Conservation (phyloP, 2,797 vertebrate genomes). For the Tolypeutes matacus region DNA sequence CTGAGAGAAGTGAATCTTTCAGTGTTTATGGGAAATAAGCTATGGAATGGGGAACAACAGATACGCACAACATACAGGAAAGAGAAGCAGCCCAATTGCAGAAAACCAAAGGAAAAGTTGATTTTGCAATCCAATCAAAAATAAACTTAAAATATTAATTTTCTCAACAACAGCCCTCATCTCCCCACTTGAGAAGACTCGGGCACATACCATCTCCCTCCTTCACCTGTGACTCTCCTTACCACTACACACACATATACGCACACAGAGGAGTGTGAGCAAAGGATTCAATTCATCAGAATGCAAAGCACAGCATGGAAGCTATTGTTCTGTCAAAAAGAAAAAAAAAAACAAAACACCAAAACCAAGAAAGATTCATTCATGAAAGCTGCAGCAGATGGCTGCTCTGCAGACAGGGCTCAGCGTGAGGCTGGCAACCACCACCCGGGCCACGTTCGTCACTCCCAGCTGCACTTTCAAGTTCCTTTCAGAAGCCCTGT, state of each 20-base stretch:
- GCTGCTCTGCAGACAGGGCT: constrained; percentile 83
- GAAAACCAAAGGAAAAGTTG: constrained; percentile 27
- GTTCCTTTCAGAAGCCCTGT: constrained; percentile 69
- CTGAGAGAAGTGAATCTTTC: constrained; percentile 15
- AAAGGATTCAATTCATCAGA: constrained; percentile 78
- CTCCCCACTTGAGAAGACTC: background rate
- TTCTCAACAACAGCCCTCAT: background rate
- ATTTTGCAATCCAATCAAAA: constrained; percentile 23
- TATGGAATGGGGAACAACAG: background rate
- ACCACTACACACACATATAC: background rate
- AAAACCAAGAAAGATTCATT: constrained; percentile 78
- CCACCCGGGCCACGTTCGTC: constrained; percentile 76
- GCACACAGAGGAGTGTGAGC: constrained; percentile 7
- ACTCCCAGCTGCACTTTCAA: constrained; percentile 78
- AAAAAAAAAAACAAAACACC: constrained; percentile 41
- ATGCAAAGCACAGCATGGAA: constrained; percentile 85
- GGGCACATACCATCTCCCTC: background rate
- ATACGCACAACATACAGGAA: background rate
- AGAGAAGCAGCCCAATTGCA: constrained; percentile 42
- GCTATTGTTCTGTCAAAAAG: constrained; percentile 87
- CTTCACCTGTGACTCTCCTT: too few relatives aligned
- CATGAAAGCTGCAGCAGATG: constrained; percentile 88
- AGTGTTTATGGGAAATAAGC: background rate
- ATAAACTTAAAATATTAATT: background rate
- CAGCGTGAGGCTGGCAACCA: constrained; percentile 83